These are phyloP conservation scores for Myiagra hebetior DNA, from an alignment of 2,113 vertebrate species.

Conservation along the genomic window DNA sequence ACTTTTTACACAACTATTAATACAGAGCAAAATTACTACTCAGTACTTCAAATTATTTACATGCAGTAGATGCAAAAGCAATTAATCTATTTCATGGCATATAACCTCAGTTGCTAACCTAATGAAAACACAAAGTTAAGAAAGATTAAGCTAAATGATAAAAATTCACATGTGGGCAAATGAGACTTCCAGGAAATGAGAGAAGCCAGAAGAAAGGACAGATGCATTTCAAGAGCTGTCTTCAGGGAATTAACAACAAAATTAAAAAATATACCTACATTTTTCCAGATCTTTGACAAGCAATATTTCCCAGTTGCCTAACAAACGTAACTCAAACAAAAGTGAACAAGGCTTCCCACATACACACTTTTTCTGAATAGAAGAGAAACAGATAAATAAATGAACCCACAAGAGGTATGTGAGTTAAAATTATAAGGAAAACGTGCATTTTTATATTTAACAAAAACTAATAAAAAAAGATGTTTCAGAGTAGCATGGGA, in stretches of 20 bases:
- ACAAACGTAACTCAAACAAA: not conserved
- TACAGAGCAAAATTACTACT: not conserved
- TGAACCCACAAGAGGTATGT: not conserved
- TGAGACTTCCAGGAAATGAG: not conserved
- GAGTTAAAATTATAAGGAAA: not conserved
- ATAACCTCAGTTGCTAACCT: not conserved
- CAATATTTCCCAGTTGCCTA: not conserved
- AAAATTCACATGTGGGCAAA: not conserved
- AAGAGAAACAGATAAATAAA: not conserved
- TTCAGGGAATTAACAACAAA: not conserved
- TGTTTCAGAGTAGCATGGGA: not conserved
- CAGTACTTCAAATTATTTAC: not conserved
- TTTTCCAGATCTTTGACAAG: not conserved
- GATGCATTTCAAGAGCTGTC: not conserved
- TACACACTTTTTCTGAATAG: not conserved
- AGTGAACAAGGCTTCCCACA: not conserved
- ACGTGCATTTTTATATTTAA: accelerated
- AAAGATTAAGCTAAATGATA: not conserved
- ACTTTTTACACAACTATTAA: not conserved
- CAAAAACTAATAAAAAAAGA: not conserved
- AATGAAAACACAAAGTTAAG: not conserved
- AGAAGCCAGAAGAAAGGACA: not conserved
- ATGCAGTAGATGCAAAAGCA: not conserved
- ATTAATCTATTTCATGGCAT: not conserved
- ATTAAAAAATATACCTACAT: not conserved